Conservation (phyloP, 2,888 invertebrate genomes). For the Lasioglossum vierecki region DNA sequence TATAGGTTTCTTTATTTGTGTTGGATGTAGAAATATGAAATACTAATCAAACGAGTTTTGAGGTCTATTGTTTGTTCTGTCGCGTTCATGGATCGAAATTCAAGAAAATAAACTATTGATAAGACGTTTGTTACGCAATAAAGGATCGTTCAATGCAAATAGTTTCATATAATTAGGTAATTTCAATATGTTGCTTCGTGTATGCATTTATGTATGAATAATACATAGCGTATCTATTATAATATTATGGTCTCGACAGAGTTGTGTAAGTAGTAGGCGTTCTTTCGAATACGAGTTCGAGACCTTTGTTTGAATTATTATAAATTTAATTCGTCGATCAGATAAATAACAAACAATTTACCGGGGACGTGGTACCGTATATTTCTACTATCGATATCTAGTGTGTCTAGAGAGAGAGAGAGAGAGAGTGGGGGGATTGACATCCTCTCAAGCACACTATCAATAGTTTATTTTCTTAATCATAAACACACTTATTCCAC, state of each 20-base stretch:
- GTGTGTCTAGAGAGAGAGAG: constrained; percentile 36
- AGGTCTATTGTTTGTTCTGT: constrained; percentile 29
- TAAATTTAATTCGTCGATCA: constrained; percentile 9
- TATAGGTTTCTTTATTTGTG: constrained; percentile 33
- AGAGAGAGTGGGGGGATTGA: constrained; percentile 32
- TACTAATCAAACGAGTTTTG: constrained; percentile 44
- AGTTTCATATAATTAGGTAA: constrained; percentile 41
- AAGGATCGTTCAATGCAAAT: constrained; percentile 33
- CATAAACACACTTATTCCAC: constrained; percentile 61
- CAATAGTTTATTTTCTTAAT: constrained; percentile 77
- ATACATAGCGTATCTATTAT: constrained; percentile 31
- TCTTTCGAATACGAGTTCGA: constrained; percentile 5
- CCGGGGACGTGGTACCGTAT: constrained; percentile 46
- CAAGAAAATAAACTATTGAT: constrained; percentile 78
- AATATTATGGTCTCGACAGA: constrained; percentile 15
- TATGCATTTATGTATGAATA: constrained; percentile 26
- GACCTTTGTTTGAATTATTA: constrained; percentile 23
- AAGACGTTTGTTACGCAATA: constrained; percentile 46
- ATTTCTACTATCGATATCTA: constrained; percentile 48
- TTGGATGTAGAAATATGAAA: constrained; percentile 38
- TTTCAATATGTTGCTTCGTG: constrained; percentile 36
- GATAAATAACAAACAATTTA: constrained; percentile 32
- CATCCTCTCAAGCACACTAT: constrained; percentile 43
- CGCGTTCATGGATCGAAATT: constrained; percentile 46
- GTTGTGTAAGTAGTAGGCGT: constrained; percentile 20